These are phyloP conservation scores for Speoplatyrhinus poulsoni DNA, from an alignment of 2,113 vertebrate genomes.

Conservation along the genomic window DNA sequence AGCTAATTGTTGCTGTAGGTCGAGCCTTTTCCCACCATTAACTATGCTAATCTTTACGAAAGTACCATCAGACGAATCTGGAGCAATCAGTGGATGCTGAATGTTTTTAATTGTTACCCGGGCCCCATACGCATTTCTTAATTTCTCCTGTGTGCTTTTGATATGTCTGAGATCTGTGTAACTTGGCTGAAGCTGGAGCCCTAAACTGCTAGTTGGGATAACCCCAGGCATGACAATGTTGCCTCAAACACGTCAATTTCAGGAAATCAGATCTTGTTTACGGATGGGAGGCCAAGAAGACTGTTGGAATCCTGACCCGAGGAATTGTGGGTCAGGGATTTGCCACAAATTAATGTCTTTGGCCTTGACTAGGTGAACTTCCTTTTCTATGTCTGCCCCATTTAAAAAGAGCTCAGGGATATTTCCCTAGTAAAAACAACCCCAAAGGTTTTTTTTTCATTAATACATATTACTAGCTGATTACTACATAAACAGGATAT, in stretches of 20 bases:
- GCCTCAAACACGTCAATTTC: slow-evolving; percentile 56
- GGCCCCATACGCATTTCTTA: background rate
- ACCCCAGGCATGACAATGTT: slow-evolving; percentile 43
- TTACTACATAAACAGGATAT: too few relatives aligned
- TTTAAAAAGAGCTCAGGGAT: slow-evolving; percentile 11
- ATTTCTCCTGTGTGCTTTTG: background rate
- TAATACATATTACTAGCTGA: too few relatives aligned
- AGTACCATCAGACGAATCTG: too few relatives aligned
- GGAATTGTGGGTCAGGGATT: slow-evolving; percentile 46
- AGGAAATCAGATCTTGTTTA: slow-evolving; percentile 67
- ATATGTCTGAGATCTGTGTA: slow-evolving; percentile 18
- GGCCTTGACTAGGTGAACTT: slow-evolving; percentile 22
- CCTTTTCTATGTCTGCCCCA: slow-evolving; percentile 9
- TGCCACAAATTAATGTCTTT: slow-evolving; percentile 45
- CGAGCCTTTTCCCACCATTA: too few relatives aligned
- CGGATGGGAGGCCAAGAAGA: slow-evolving; percentile 43
- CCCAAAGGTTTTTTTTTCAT: too few relatives aligned
- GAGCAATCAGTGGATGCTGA: slow-evolving; percentile 10
- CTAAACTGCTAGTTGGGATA: slow-evolving; percentile 23
- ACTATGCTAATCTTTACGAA: too few relatives aligned
- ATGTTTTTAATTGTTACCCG: slow-evolving; percentile 12
- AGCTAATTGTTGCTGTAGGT: slow-evolving; percentile 2
- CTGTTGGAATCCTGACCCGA: slow-evolving; percentile 41
- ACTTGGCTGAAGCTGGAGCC: slow-evolving; percentile 48
- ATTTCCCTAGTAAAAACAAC: background rate